Evolutionary conservation across 2,797 vertebrate species (phyloP).

Genomic region (Siniperca obscura): DNA sequence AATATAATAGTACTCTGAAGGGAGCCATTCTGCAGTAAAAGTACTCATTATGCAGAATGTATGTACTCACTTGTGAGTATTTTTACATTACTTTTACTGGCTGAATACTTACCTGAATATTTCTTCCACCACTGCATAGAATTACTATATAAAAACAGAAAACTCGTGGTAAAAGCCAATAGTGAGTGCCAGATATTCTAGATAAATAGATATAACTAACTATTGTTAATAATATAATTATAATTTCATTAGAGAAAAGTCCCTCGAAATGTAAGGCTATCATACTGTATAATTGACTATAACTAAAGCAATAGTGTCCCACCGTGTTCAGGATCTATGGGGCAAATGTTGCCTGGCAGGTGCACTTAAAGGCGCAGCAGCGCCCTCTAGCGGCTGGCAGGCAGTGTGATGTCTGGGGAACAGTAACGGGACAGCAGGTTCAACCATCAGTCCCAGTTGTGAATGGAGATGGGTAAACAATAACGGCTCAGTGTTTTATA

Average conservation of each 20-base stretch:
- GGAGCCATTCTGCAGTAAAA: background rate
- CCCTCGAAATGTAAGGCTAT: background rate
- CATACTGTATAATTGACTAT: background rate
- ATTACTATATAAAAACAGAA: background rate
- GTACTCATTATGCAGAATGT: background rate
- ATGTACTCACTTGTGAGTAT: background rate
- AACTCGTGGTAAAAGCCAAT: no score
- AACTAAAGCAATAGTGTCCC: background rate
- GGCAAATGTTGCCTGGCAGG: background rate
- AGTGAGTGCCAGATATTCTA: no score
- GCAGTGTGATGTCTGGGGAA: background rate
- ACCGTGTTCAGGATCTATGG: background rate
- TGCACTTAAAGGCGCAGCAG: background rate
- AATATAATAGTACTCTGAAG: background rate
- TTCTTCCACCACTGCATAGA: background rate
- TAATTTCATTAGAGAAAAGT: background rate
- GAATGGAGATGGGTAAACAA: conserved; percentile 40
- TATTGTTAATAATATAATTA: background rate
- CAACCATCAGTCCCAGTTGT: conserved; percentile 29
- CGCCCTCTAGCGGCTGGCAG: conserved; percentile 22
- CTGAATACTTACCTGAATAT: background rate
- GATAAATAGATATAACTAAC: background rate
- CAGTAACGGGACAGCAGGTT: conserved; percentile 63
- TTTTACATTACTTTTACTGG: background rate
- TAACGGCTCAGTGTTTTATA: conserved; percentile 3